A percentile compares a stretch with the other conserved stretches of the same genome.
These are phyloP conservation scores for Diachasmimorpha longicaudata DNA, from an alignment of 1,140 invertebrate species.

Conservation along the genomic window DNA sequence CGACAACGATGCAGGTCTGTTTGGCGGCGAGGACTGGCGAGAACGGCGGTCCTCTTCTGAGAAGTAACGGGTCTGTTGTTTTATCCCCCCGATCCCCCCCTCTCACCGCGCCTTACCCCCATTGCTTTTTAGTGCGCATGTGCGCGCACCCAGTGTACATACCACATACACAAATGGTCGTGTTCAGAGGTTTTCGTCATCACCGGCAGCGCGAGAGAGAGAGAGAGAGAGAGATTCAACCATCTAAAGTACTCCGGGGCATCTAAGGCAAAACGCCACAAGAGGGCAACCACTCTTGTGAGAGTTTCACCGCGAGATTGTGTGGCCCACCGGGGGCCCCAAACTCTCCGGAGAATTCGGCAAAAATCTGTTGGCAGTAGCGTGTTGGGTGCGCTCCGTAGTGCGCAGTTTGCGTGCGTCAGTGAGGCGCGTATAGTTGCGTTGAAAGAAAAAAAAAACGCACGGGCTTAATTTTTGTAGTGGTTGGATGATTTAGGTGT, in stretches of 20 bases:
- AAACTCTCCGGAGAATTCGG: neutral
- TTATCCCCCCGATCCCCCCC: constrained; percentile 45
- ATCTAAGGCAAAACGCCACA: neutral
- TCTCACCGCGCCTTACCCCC: neutral
- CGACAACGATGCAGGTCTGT: constrained; percentile 48
- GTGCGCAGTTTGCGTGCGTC: constrained; percentile 19
- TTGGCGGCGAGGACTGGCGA: constrained; percentile 49
- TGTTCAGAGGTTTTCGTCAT: neutral
- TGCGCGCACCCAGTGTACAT: constrained; percentile 29
- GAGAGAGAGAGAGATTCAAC: too few relatives aligned
- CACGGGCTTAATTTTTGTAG: neutral
- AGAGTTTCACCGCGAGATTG: neutral
- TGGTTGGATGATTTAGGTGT: neutral
- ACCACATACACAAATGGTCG: constrained; percentile 14
- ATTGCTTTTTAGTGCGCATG: constrained; percentile 31
- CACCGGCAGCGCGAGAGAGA: neutral
- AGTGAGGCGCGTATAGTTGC: constrained; percentile 24
- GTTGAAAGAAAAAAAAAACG: neutral
- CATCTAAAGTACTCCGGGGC: neutral
- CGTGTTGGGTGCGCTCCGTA: neutral
- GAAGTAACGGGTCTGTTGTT: constrained; percentile 60
- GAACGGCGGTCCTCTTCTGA: constrained; percentile 55
- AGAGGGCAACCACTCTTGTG: neutral
- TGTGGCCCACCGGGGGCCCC: neutral
- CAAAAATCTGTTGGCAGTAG: constrained; percentile 1